Base-by-base conservation (phyloP, 2,113 vertebrate genomes). In the Ginglymostoma cirratum region DNA sequence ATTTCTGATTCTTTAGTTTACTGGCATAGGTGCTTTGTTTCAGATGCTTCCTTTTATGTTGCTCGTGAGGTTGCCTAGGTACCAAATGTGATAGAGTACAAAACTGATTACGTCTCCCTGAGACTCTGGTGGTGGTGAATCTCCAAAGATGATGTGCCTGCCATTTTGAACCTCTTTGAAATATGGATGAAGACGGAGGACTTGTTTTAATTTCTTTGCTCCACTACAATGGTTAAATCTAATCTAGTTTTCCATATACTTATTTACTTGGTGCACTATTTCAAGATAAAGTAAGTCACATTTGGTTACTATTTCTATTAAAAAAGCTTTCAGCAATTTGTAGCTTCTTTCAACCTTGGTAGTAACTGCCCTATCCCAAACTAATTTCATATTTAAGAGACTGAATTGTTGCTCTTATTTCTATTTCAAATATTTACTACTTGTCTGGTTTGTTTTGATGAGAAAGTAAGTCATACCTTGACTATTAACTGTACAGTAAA, bases 181-280 rank as follows among this genome's bases (percentile, higher is more conserved):
- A 24, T 24, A 52, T 42, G 14, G 34, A 95, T 95, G 94, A 95
- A 95, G 94, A 95, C 27, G 94, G 94, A 95, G 94, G 69, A 76
- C 10, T 14, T 72, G 42, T 66, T 38, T 72, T 72, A 45, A 30
- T 48, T 45, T 3, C 27, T 95, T 95, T 95, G 45, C 38, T 52
- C 45, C 45, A 52, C 5, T 17, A 30, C 67, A 95, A 95, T 45
- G 24, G 23, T 70, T 48, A 94, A 94, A 45, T 21, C 61, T 27
- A 95, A 27, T 95, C 38, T 66, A 27, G 69, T 42, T 52, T 67
- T 3, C 42, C 38, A 70, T 48, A 52, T 48, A 48, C 24, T 70
- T 95, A 23, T 30, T 15, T 17, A 93, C 34, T 72, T 72, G 70
- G 42, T 72, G 67, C 45, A 95, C 45, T 61, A 61, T 87, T 45